Base-by-base conservation (phyloP, 2,113 vertebrate genomes). In the Entosphenus tridentatus region DNA sequence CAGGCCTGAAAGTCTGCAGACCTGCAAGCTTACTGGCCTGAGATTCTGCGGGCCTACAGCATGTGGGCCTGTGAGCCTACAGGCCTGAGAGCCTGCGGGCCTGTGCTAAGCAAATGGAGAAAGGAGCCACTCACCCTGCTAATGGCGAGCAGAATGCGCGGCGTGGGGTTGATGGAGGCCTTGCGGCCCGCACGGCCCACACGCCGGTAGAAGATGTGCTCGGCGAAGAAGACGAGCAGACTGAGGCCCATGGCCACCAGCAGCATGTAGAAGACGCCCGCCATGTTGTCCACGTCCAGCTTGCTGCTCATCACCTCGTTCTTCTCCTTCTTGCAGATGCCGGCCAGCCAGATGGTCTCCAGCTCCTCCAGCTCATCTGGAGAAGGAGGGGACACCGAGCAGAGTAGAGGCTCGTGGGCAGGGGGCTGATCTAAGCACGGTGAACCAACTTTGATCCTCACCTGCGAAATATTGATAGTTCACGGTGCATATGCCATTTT, bases 271-370 rank as follows among this genome's bases (percentile, higher is more conserved):
- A 89, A 89, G 56, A 89, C 86, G 1, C 87, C 87, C 0, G 87
- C 87, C 87, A 89, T 89, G 80, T 89, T 89, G 81, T 89, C 86
- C 68, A 89, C 87, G 75, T 89, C 87, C 76, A 89, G 81, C 76
- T 89, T 89, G 77, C 85, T 86, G 80, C 85, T 87, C 87, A 89
- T 89, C 77, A 89, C 87, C 76, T 89, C 87, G 72, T 87, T 88
- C 76, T 89, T 89, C 79, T 89, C 87, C 74, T 87, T 89, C 75
- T 89, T 86, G 79, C 87, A 89, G 78, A 89, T 88, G 55, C 86
- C 86, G 0, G 86, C 87, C 59, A 89, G 82, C 84, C 85, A 88
- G 62, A 91, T 81, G 68, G 84, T 82, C 78, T 88, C 85, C 77
- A 88, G 79, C 83, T 87, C 86, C 77, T 88, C 86, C 71, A 89